A percentile compares a stretch with the other conserved stretches of the same genome.
Evolutionary conservation across 2,888 invertebrate species (phyloP).

Genomic region (Aspidiotus rigidus): DNA sequence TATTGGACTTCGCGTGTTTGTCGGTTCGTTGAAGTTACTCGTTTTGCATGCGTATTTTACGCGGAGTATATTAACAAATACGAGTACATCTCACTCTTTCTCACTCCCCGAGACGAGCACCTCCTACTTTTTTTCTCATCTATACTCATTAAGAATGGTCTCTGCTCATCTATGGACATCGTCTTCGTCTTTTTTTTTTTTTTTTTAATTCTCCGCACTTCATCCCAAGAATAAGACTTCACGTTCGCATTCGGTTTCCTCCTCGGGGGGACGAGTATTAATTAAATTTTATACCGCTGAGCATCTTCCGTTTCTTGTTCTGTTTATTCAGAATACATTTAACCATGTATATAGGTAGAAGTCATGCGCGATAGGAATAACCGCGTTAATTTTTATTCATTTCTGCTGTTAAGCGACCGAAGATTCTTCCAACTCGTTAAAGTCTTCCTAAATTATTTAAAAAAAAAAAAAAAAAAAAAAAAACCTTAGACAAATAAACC

Average conservation of each 20-base stretch:
- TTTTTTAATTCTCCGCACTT: not conserved
- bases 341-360: too few relatives aligned
- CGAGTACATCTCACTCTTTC: not conserved
- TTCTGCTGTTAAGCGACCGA: too few relatives aligned
- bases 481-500: too few relatives aligned
- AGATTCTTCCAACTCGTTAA: too few relatives aligned
- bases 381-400: too few relatives aligned
- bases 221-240: not conserved
- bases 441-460: too few relatives aligned
- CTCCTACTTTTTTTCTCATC: slow-evolving; percentile 4
- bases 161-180: not conserved
- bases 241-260: not conserved
- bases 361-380: too few relatives aligned
- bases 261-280: not conserved
- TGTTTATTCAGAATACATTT: not conserved
- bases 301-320: slow-evolving; percentile 4
- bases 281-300: slow-evolving; percentile 2
- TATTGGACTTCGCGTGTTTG: slow-evolving; percentile 31
- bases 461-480: too few relatives aligned
- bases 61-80: not conserved
- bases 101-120: not conserved
- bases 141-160: not conserved
- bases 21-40: slow-evolving; percentile 28
- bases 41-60: slow-evolving; percentile 20
- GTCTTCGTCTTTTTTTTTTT: not conserved